phyloP scores from a whole-genome alignment of 2,113 vertebrate species.

The Agapornis roseicollis region DNA sequence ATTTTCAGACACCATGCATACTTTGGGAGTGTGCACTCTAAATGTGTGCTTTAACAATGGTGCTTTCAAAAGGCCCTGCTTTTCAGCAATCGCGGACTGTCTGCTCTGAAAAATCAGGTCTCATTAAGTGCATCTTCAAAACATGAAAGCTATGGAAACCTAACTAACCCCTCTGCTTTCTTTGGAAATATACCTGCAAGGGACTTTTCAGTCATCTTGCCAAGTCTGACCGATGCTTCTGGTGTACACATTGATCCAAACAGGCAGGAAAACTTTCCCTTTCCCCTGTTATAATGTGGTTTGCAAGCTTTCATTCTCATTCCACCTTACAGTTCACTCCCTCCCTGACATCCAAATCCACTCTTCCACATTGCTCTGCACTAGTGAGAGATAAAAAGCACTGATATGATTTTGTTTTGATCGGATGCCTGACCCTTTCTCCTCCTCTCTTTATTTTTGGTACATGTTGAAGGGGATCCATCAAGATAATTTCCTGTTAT shows the following conservation, averaged over 20 bases:
- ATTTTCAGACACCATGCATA: background rate
- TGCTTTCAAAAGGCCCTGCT: background rate
- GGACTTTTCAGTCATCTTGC: background rate
- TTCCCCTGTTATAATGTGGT: background rate
- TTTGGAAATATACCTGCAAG: background rate
- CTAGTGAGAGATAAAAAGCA: conserved; percentile 31
- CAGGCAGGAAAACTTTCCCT: background rate
- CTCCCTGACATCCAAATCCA: conserved; percentile 37
- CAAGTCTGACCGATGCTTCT: background rate
- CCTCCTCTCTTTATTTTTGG: conserved; percentile 52
- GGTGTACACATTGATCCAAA: background rate
- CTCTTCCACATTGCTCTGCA: conserved; percentile 24
- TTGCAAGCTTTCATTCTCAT: conserved; percentile 1
- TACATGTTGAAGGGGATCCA: conserved; percentile 67
- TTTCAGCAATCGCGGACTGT: background rate
- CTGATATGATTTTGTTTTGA: conserved; percentile 56
- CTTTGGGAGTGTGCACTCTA: background rate
- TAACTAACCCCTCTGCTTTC: background rate
- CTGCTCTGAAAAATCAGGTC: background rate
- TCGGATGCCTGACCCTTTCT: conserved; percentile 43
- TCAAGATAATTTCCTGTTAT: conserved; percentile 79
- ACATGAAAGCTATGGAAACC: background rate
- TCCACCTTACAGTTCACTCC: background rate
- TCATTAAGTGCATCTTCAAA: background rate
- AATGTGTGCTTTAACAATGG: background rate